These are phyloP conservation scores for Caenorhabditis inopinata DNA, from an alignment of 1,140 invertebrate species.

Conservation along the genomic window DNA sequence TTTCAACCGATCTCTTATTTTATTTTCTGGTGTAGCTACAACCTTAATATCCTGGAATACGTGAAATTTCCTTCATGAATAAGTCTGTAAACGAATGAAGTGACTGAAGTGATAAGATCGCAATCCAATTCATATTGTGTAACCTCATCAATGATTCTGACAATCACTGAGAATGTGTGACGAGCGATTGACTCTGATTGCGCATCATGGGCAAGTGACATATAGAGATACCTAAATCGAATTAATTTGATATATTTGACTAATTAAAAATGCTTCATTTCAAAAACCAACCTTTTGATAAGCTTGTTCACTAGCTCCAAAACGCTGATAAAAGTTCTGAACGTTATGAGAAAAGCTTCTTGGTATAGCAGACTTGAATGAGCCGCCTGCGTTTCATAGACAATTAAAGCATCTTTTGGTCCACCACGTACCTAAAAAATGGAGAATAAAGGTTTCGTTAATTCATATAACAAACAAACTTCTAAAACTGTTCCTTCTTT, in stretches of 20 bases:
- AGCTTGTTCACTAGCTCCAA: conserved; percentile 59
- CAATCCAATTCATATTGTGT: conserved; percentile 51
- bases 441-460: conserved; percentile 22
- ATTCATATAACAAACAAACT: too few relatives aligned
- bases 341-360: conserved; percentile 61
- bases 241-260: neutral
- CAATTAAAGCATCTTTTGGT: conserved; percentile 58
- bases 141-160: conserved; percentile 60
- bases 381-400: conserved; percentile 57
- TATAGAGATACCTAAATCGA: conserved; percentile 55
- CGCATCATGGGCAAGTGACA: conserved; percentile 46
- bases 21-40: neutral
- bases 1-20: neutral
- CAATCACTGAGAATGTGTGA: conserved; percentile 60
- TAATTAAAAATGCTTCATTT: neutral
- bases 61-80: conserved; percentile 53
- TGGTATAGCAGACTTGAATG: conserved; percentile 58
- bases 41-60: conserved; percentile 56
- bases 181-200: conserved; percentile 48
- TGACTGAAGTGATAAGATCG: conserved; percentile 53
- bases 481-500: conserved; percentile 53
- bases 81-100: conserved; percentile 58
- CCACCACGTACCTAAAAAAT: conserved; percentile 58
- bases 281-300: conserved; percentile 48
- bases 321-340: conserved; percentile 58